A percentile compares a stretch with the other conserved stretches of the same genome.
These are phyloP conservation scores for Drosophila borborema DNA, from an alignment of 2,888 invertebrate genomes.

Conservation along the genomic window DNA sequence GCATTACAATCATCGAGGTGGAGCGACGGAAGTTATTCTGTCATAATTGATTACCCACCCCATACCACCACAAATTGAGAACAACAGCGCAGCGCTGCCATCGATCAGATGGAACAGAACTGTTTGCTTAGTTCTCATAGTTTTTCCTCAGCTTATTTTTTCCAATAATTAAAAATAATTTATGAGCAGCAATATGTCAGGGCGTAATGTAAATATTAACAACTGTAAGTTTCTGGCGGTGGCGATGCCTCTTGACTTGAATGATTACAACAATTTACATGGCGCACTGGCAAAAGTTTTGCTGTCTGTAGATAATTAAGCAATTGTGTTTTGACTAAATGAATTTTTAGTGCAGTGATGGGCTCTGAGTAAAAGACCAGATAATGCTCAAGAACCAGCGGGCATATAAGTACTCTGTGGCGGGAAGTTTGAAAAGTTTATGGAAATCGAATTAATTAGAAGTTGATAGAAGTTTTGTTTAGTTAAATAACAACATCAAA, in stretches of 20 bases:
- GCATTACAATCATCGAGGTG: slow-evolving; percentile 24
- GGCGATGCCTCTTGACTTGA: slow-evolving; percentile 42
- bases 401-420: slow-evolving; percentile 11
- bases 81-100: slow-evolving; percentile 25
- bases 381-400: slow-evolving; percentile 15
- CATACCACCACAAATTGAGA: slow-evolving; percentile 11
- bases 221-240: slow-evolving; percentile 27
- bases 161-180: slow-evolving; percentile 77
- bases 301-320: slow-evolving; percentile 75
- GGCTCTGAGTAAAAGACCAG: slow-evolving; percentile 6
- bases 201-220: slow-evolving; percentile 64
- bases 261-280: slow-evolving; percentile 70
- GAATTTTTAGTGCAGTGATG: slow-evolving; percentile 60
- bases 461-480: too few relatives aligned
- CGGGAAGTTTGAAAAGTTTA: slow-evolving; percentile 10
- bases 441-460: neutral
- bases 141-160: slow-evolving; percentile 39
- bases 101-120: slow-evolving; percentile 53
- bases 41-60: slow-evolving; percentile 52
- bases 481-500: neutral
- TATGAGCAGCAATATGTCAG: slow-evolving; percentile 74
- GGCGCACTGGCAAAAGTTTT: slow-evolving; percentile 46
- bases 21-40: slow-evolving; percentile 6
- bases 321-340: slow-evolving; percentile 78
- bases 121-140: slow-evolving; percentile 36